Percentiles rank a stretch among this genome's conserved stretches.
These are phyloP conservation scores for Caenorhabditis brenneri DNA, from an alignment of 1,140 invertebrate species.

Conservation along the genomic window DNA sequence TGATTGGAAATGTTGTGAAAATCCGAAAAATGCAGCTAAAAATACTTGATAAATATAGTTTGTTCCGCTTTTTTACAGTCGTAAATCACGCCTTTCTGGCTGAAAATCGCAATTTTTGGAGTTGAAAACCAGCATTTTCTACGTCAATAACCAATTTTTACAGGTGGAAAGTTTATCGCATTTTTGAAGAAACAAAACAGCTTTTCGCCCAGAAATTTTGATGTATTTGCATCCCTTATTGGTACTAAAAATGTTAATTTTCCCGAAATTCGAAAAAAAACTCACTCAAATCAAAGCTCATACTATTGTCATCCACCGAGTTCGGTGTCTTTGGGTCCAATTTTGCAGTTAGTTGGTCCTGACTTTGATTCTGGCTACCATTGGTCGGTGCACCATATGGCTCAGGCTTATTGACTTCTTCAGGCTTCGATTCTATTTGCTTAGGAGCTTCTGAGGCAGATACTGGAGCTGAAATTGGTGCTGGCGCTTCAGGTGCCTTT, in stretches of 20 bases:
- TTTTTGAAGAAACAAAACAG: no score
- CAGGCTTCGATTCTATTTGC: no score
- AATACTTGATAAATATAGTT: no score
- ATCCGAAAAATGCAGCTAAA: no score
- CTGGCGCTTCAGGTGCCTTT: not conserved
- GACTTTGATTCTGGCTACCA: not conserved
- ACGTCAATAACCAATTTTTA: no score
- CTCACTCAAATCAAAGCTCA: conserved; percentile 28
- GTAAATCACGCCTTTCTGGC: no score
- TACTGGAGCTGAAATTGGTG: not conserved
- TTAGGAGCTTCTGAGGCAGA: not conserved
- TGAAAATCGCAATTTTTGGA: no score
- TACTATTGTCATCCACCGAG: conserved; percentile 14
- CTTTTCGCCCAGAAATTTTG: not conserved
- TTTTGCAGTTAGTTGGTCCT: not conserved
- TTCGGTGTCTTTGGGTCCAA: conserved; percentile 1
- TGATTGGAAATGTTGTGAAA: not conserved
- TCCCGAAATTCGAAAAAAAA: not conserved
- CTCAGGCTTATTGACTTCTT: no score
- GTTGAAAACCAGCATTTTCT: no score
- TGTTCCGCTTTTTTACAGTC: no score
- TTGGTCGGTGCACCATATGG: not conserved
- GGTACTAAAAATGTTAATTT: not conserved
- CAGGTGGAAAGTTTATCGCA: no score
- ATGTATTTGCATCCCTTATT: no score